Conservation (phyloP, 2,113 vertebrate genomes). For the Crotophaga sulcirostris region DNA sequence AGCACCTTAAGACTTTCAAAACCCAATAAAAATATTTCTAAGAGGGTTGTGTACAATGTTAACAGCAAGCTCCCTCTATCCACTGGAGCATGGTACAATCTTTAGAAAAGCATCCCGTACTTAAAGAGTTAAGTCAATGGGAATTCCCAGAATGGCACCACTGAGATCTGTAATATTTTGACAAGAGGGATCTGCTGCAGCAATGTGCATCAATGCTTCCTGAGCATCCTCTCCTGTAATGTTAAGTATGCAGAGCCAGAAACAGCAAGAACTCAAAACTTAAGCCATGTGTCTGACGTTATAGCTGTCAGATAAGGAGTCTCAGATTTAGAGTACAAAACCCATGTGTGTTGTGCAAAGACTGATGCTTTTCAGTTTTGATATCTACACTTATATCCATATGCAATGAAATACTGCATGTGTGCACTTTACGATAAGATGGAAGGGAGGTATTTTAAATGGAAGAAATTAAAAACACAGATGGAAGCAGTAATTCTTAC, state of each 20-base stretch:
- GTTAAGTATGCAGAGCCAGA: neutral
- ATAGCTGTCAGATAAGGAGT: neutral
- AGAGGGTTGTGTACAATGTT: constrained; percentile 87
- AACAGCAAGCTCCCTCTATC: neutral
- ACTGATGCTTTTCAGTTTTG: neutral
- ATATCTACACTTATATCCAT: neutral
- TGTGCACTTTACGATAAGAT: constrained; percentile 13
- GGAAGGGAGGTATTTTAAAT: constrained; percentile 57
- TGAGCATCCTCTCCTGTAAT: fast-evolving
- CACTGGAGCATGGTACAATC: neutral
- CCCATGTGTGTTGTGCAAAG: neutral
- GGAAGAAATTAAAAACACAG: constrained; percentile 64
- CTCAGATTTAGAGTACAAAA: neutral
- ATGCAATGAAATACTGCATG: constrained; percentile 34
- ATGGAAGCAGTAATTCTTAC: constrained; percentile 68
- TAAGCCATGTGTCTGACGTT: neutral
- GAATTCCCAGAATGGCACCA: neutral
- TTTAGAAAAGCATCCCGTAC: neutral
- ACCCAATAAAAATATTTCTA: constrained; percentile 94
- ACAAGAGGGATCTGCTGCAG: neutral
- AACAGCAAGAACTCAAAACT: neutral
- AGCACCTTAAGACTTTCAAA: constrained; percentile 92
- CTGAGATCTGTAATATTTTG: neutral
- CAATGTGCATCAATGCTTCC: neutral
- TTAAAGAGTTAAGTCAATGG: neutral